Percentiles rank a stretch among this genome's conserved stretches.
phyloP scores from a whole-genome alignment of 2,797 vertebrate species.

The Setipinna tenuifilis region DNA sequence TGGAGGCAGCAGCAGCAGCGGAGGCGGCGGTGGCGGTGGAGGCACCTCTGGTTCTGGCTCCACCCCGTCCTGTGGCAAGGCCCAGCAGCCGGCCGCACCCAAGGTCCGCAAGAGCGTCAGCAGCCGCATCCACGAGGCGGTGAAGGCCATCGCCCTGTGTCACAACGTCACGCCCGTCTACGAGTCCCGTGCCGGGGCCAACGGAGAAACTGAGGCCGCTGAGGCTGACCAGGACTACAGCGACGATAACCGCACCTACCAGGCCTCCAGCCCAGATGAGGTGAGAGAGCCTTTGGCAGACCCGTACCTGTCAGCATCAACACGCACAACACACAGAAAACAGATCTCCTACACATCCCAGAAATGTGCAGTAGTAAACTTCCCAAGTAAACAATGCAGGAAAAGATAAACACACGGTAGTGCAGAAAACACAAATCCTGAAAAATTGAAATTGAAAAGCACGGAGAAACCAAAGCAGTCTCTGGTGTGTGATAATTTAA shows the following conservation, averaged over 20 bases:
- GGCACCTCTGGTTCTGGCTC: conserved; percentile 67
- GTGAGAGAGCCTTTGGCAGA: no score
- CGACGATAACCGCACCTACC: conserved; percentile 92
- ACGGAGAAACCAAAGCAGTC: no score
- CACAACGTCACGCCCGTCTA: conserved; percentile 98
- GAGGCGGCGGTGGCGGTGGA: neutral
- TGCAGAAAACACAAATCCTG: neutral
- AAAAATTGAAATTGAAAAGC: neutral
- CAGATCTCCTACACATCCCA: no score
- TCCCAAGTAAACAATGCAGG: neutral
- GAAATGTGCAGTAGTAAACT: no score
- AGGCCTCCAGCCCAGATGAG: conserved; percentile 88
- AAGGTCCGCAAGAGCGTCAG: conserved; percentile 91
- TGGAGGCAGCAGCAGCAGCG: neutral
- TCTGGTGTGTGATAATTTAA: no score
- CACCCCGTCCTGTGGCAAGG: conserved; percentile 74
- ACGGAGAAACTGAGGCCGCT: conserved; percentile 82
- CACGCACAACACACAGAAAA: neutral
- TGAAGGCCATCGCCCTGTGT: conserved; percentile 95
- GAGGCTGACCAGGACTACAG: conserved; percentile 96
- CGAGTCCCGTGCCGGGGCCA: conserved; percentile 72
- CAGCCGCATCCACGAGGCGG: conserved; percentile 91
- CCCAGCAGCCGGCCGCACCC: conserved; percentile 76
- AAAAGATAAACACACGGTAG: neutral
- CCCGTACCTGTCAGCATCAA: neutral